Evolutionary conservation across 2,113 vertebrate genomes (phyloP), one percentile per base, ranked within the genome.

Genomic region (Arenaria interpres): DNA sequence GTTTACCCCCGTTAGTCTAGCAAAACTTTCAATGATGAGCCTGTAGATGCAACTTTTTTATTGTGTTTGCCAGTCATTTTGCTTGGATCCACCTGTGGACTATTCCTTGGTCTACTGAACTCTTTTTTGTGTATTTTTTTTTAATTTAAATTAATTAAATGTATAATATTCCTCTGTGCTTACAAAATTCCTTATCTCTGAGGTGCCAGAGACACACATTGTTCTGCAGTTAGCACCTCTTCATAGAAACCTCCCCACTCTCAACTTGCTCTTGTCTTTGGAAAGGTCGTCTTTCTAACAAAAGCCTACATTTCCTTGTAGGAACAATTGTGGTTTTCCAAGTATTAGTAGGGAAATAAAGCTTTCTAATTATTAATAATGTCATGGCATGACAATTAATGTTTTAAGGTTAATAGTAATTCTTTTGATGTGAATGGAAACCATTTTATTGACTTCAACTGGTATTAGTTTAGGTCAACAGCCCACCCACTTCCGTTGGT

Each of bases 1-100:
- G 10, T 60, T 3, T 33, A 8, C 23, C 4, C 6, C 0, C 1
- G 9, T 14, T 28, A 18, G 16, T 28, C 13, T 39, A 50, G 18
- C 3, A 87, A 73, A 50, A 23, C 4, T 41, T 68, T 63, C 6
- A 35, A 25, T 45, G 1, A 59, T 41, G 9, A 68, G 10, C 11
- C 6, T 51, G 14, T 4, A 14, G 2, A 32, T 33, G 20, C 7
- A 74, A 37, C 3, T 7, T 60, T 60, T 74, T 50, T 59, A 4
- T 54, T 93, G 14, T 50, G 35, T 72, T 39, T 80, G 4, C 8
- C 4, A 33, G 12, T 53, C 7, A 35, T 37, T 85, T 89, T 68
- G 2, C 27, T 92, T 54, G 32, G 16, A 63, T 45, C 12, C 5
- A 27, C 2, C 4, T 48, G 24, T 41, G 53, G 28, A 82, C 75